Evolutionary conservation across 2,888 invertebrate species (phyloP).

Genomic region (Drosophila differens): DNA sequence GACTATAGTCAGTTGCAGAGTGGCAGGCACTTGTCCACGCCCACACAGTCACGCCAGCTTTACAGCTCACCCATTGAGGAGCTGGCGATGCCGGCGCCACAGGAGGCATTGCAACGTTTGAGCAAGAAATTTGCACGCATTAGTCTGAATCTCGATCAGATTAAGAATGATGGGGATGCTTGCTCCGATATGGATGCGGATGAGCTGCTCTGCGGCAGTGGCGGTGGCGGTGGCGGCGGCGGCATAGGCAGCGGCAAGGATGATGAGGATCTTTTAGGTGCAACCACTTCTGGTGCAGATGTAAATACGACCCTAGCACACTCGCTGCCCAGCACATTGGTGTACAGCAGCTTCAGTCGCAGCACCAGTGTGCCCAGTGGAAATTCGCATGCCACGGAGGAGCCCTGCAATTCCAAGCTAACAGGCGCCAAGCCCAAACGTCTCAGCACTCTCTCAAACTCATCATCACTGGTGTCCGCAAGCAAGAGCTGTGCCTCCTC

Average conservation of each 20-base stretch:
- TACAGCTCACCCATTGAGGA: slow-evolving; percentile 83
- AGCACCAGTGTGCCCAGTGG: slow-evolving; percentile 63
- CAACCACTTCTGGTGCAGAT: slow-evolving; percentile 28
- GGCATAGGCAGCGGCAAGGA: slow-evolving; percentile 30
- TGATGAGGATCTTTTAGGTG: slow-evolving; percentile 34
- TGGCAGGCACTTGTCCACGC: slow-evolving; percentile 57
- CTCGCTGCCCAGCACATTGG: slow-evolving; percentile 77
- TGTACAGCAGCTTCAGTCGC: slow-evolving; percentile 63
- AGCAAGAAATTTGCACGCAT: slow-evolving; percentile 83
- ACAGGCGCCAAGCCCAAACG: slow-evolving; percentile 84
- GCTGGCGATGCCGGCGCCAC: slow-evolving; percentile 54
- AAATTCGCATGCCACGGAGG: slow-evolving; percentile 38
- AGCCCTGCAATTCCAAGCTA: slow-evolving; percentile 60
- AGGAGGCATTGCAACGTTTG: slow-evolving; percentile 71
- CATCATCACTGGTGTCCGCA: slow-evolving; percentile 74
- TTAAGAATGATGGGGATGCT: slow-evolving; percentile 61
- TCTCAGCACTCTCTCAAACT: slow-evolving; percentile 74
- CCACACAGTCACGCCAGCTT: slow-evolving; percentile 72
- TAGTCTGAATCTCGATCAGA: slow-evolving; percentile 83
- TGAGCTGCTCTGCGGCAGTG: slow-evolving; percentile 41
- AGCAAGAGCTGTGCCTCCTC: slow-evolving; percentile 62
- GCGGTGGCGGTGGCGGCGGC: neutral
- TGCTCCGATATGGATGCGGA: slow-evolving; percentile 59
- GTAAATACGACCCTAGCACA: slow-evolving; percentile 57
- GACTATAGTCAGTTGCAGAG: slow-evolving; percentile 75